Conservation (phyloP, 2,888 invertebrate genomes). For the Limnephilus rhombicus region DNA sequence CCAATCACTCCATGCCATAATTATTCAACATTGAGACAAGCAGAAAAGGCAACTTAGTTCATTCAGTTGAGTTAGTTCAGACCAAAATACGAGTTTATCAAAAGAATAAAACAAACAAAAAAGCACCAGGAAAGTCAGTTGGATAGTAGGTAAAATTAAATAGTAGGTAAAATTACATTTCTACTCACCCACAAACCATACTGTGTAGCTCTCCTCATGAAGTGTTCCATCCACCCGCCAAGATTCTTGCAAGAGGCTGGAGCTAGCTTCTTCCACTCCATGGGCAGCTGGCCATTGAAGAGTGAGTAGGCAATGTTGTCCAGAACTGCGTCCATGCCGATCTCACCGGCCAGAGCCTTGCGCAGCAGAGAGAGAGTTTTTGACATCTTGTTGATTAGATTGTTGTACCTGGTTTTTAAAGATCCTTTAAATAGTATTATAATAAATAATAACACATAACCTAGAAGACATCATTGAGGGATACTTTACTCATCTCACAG, state of each 20-base stretch:
- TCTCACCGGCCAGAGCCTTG: slow-evolving; percentile 93
- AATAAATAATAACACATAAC: background rate
- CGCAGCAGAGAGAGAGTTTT: slow-evolving; percentile 84
- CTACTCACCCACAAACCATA: slow-evolving; percentile 85
- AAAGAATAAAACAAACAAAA: background rate
- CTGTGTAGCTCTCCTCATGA: slow-evolving; percentile 83
- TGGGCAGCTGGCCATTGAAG: slow-evolving; percentile 91
- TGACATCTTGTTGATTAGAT: slow-evolving; percentile 84
- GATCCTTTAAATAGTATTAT: background rate
- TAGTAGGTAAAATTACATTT: background rate
- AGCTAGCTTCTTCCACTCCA: slow-evolving; percentile 87
- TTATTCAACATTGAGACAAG: background rate
- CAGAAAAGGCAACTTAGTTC: background rate
- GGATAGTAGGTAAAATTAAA: background rate
- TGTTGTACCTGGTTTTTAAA: slow-evolving; percentile 81
- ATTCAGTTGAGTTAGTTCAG: background rate
- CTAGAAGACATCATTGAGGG: background rate
- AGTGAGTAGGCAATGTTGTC: slow-evolving; percentile 90
- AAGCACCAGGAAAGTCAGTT: background rate
- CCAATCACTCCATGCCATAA: background rate
- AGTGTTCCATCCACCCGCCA: slow-evolving; percentile 94
- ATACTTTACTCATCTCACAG: background rate
- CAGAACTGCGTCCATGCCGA: slow-evolving; percentile 91
- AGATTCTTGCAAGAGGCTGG: slow-evolving; percentile 92
- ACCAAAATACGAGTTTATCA: background rate